Conservation (phyloP, 2,797 vertebrate genomes). For the Hephaestus fuliginosus region DNA sequence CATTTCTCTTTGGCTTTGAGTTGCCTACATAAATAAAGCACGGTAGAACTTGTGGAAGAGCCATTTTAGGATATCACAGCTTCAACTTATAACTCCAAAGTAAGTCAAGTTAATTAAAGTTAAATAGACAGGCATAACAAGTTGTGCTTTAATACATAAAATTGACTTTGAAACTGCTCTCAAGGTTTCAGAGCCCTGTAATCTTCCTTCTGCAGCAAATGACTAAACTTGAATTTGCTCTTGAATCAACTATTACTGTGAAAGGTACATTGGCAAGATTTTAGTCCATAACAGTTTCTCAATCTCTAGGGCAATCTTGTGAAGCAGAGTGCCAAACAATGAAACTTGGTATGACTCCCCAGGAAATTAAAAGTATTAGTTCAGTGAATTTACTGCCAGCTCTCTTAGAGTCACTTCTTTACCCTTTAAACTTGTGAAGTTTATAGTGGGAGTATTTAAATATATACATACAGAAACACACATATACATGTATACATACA, state of each 20-base stretch:
- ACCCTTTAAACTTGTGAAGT: not conserved
- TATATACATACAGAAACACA: not conserved
- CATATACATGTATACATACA: not conserved
- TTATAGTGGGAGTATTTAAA: not conserved
- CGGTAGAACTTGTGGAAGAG: conserved; percentile 17
- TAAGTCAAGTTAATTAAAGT: conserved; percentile 21
- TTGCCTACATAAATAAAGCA: conserved; percentile 42
- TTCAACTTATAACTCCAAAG: conserved; percentile 9
- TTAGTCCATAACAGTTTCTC: conserved; percentile 16
- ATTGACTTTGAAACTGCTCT: conserved; percentile 10
- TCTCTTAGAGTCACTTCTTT: conserved; percentile 23
- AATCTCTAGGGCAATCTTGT: conserved; percentile 4
- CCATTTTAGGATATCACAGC: conserved; percentile 7
- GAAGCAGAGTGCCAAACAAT: conserved; percentile 37
- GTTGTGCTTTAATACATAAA: conserved; percentile 18
- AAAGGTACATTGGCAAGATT: conserved; percentile 36
- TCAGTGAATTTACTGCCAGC: conserved; percentile 10
- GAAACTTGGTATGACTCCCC: conserved; percentile 12
- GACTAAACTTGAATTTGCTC: conserved; percentile 11
- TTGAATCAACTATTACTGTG: conserved; percentile 15
- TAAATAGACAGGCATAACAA: not conserved
- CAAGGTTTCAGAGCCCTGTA: conserved; percentile 10
- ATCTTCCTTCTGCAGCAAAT: conserved; percentile 23
- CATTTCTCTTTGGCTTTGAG: conserved; percentile 34
- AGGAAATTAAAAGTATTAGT: conserved; percentile 37